These are phyloP conservation scores for Pedicia rivosa DNA, from an alignment of 2,888 invertebrate genomes.

Conservation along the genomic window DNA sequence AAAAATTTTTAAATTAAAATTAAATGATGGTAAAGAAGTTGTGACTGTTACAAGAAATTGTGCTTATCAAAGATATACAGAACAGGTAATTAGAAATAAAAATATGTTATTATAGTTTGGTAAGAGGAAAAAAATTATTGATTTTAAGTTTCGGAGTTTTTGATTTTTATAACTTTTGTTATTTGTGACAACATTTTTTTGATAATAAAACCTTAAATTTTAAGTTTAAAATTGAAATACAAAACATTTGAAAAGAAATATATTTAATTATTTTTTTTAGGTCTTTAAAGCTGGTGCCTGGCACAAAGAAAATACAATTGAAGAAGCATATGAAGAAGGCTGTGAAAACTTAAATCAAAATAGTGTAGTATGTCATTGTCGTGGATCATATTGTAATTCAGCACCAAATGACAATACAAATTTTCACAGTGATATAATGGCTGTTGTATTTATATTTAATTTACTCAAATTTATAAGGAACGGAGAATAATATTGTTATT, in stretches of 20 bases:
- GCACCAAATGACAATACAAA: constrained; percentile 30
- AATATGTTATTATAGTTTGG: neutral
- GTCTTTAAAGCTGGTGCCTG: constrained; percentile 44
- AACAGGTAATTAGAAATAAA: constrained; percentile 19
- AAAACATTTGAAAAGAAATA: too few relatives aligned
- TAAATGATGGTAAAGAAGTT: constrained; percentile 39
- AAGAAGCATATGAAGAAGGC: constrained; percentile 55
- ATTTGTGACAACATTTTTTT: constrained; percentile 1
- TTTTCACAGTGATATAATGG: constrained; percentile 41
- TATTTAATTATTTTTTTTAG: constrained; percentile 29
- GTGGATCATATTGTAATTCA: constrained; percentile 55
- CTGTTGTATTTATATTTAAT: constrained; percentile 43
- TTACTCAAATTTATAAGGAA: constrained; percentile 41
- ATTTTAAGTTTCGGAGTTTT: neutral
- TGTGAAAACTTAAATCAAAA: constrained; percentile 48
- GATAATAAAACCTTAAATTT: too few relatives aligned
- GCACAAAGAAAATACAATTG: constrained; percentile 45
- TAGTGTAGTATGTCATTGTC: constrained; percentile 59
- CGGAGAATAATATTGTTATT: neutral
- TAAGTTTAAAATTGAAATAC: too few relatives aligned
- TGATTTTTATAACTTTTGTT: neutral
- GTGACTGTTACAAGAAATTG: constrained; percentile 43
- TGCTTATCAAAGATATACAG: constrained; percentile 51
- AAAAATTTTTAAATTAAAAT: constrained; percentile 44
- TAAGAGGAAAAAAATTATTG: too few relatives aligned